Percentiles rank a stretch among this genome's conserved stretches.
Conservation (phyloP, 2,888 invertebrate genomes). For the Chirona hameri region DNA sequence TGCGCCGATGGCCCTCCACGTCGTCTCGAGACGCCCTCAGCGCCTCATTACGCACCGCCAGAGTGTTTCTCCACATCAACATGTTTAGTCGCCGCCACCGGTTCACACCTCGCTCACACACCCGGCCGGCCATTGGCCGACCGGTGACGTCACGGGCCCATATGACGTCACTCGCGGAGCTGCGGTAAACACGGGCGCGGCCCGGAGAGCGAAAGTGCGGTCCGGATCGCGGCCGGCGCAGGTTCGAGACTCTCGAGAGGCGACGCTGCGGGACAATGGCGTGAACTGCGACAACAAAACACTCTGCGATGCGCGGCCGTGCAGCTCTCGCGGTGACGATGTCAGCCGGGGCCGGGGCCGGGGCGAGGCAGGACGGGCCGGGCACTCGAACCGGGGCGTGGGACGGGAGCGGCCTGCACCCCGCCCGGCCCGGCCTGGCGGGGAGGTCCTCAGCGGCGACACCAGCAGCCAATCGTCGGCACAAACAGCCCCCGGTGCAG, state of each 20-base stretch:
- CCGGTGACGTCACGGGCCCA: neutral
- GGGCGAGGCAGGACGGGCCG: too few species aligned
- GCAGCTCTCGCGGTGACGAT: too few species aligned
- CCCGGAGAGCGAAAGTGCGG: neutral
- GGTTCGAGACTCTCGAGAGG: neutral
- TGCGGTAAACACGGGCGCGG: neutral
- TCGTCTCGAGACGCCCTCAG: neutral
- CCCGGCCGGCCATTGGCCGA: neutral
- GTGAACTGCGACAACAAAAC: neutral
- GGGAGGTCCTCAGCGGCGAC: too few species aligned
- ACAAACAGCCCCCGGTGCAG: too few species aligned
- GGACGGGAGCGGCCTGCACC: too few species aligned
- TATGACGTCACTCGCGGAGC: neutral
- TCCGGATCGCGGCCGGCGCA: neutral
- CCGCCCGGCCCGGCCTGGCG: too few species aligned
- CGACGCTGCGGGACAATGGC: neutral
- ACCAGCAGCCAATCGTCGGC: too few species aligned
- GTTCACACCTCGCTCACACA: neutral
- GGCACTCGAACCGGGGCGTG: too few species aligned
- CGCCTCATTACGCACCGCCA: neutral
- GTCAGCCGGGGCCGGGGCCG: too few species aligned
- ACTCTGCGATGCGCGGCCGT: neutral
- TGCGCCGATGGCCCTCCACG: neutral
- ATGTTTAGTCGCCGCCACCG: neutral
- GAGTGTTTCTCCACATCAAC: conserved; percentile 26